Evolutionary conservation across 1,140 invertebrate genomes (phyloP).

Genomic region (Cyclargus thomasi): DNA sequence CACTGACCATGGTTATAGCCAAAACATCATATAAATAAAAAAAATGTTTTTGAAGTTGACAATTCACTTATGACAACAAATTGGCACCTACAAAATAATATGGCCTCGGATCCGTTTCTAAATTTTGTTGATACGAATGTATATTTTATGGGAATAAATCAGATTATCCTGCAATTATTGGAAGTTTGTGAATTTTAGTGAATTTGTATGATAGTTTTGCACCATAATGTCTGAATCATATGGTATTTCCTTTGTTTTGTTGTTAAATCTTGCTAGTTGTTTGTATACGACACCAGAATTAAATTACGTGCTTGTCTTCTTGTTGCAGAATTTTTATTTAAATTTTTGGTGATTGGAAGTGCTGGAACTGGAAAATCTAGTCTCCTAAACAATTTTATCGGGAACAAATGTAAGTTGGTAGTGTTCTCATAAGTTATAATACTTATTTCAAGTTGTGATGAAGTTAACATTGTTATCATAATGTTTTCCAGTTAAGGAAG

Average conservation of each 20-base stretch:
- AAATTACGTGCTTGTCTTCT: slow-evolving; percentile 16
- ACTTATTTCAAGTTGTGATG: background rate
- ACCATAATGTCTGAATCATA: slow-evolving; percentile 41
- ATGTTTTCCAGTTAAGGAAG: slow-evolving; percentile 81
- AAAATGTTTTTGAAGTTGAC: no score
- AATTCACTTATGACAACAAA: no score
- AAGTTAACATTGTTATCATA: slow-evolving; percentile 12
- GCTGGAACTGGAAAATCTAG: slow-evolving; percentile 92
- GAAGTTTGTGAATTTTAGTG: background rate
- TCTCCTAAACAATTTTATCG: slow-evolving; percentile 92
- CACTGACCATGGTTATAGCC: no score
- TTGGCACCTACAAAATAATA: no score
- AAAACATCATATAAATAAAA: no score
- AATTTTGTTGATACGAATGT: no score
- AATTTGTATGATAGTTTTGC: slow-evolving; percentile 14
- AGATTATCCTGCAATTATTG: background rate
- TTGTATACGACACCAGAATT: background rate
- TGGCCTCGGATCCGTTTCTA: background rate
- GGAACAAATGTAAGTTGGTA: slow-evolving; percentile 88
- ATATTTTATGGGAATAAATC: background rate
- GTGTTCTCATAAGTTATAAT: background rate
- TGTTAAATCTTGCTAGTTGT: background rate
- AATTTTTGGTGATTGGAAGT: slow-evolving; percentile 90
- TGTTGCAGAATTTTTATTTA: slow-evolving; percentile 87
- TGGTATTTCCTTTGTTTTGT: slow-evolving; percentile 22